Conservation (phyloP, 2,113 vertebrate genomes). For the Hydrolagus affinis region DNA sequence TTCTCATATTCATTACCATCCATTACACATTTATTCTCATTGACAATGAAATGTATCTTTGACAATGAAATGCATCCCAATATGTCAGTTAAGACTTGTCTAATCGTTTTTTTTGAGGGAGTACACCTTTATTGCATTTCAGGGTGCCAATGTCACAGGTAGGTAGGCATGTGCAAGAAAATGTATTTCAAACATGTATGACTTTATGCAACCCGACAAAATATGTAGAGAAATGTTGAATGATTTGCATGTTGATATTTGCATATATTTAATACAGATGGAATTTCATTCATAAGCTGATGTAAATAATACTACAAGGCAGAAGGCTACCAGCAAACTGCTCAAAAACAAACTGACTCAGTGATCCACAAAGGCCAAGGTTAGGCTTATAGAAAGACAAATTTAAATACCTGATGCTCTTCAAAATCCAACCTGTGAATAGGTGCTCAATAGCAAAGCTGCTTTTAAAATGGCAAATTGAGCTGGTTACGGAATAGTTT, state of each 20-base stretch:
- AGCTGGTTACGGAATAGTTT: background rate
- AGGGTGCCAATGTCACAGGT: background rate
- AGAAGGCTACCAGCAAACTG: too few relatives aligned
- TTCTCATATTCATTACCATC: constrained; percentile 64
- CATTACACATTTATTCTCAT: constrained; percentile 62
- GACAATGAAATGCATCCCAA: constrained; percentile 18
- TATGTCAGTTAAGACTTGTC: background rate
- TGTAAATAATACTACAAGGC: too few relatives aligned
- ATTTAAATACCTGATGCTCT: too few relatives aligned
- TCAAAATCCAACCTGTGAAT: background rate
- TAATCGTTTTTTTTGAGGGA: background rate
- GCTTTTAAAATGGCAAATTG: background rate
- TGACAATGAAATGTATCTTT: constrained; percentile 66
- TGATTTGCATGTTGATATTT: too few relatives aligned
- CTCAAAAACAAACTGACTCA: background rate
- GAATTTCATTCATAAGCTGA: too few relatives aligned
- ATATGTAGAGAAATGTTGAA: background rate
- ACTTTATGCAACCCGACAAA: background rate
- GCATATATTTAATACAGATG: too few relatives aligned
- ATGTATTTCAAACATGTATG: background rate
- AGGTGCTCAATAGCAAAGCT: too few relatives aligned
- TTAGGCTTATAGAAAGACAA: background rate
- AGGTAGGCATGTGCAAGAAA: constrained; percentile 1
- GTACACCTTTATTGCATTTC: constrained; percentile 10
- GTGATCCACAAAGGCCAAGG: background rate